Percentiles rank a stretch among this genome's conserved stretches.
phyloP scores from a whole-genome alignment of 2,888 invertebrate genomes.

The Rhaphigaster nebulosa region DNA sequence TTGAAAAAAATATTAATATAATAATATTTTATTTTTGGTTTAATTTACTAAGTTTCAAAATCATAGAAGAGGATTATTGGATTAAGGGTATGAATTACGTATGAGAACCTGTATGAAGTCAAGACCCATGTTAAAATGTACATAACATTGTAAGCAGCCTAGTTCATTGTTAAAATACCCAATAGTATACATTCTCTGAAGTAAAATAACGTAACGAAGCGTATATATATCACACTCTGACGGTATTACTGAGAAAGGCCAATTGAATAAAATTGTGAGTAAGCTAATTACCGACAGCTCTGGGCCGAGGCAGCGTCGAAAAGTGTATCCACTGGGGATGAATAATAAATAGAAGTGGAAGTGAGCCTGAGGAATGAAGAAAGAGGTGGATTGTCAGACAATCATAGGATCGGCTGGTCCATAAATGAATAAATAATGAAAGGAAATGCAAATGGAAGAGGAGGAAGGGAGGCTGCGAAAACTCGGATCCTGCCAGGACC shows the following conservation, averaged over 20 bases:
- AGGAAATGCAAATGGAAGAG: conserved; percentile 57
- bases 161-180: not conserved
- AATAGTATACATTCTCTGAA: not conserved
- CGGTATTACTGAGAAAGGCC: not conserved
- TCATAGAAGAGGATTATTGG: not conserved
- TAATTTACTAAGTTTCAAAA: too few species aligned
- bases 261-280: conserved; percentile 39
- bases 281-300: conserved; percentile 34
- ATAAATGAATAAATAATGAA: conserved; percentile 59
- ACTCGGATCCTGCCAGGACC: conserved; percentile 44
- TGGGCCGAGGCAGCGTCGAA: not conserved
- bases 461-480: conserved; percentile 46
- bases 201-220: not conserved
- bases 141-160: not conserved
- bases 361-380: conserved; percentile 41
- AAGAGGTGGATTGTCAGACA: conserved; percentile 51
- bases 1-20: too few species aligned
- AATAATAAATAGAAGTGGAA: conserved; percentile 47
- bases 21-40: too few species aligned
- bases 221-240: not conserved
- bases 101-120: not conserved
- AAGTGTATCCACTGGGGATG: conserved; percentile 25
- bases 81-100: not conserved
- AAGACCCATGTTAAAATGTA: not conserved
- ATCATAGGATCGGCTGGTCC: conserved; percentile 52